Evolutionary conservation across 2,113 vertebrate species (phyloP).

Genomic region (Talpa occidentalis): DNA sequence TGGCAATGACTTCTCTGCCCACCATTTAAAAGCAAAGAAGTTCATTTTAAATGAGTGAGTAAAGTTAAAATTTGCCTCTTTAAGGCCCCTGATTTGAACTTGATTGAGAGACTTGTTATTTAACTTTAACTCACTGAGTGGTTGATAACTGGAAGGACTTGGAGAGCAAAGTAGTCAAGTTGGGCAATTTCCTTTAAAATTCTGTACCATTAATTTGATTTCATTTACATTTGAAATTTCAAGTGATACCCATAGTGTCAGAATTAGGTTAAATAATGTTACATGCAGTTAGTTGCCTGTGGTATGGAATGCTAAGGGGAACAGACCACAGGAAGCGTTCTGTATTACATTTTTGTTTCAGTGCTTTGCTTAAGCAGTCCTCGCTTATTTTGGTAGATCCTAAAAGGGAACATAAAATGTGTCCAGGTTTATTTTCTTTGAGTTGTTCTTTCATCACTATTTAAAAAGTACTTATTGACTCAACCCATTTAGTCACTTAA

Average conservation of each 20-base stretch:
- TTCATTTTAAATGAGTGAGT: conserved; percentile 2
- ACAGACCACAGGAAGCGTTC: not conserved
- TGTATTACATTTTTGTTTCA: not conserved
- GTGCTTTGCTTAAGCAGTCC: not conserved
- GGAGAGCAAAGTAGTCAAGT: not conserved
- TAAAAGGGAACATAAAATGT: not conserved
- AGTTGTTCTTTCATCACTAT: not conserved
- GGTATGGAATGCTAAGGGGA: not conserved
- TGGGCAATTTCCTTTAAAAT: not conserved
- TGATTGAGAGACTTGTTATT: not conserved
- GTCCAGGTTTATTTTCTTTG: conserved; percentile 7
- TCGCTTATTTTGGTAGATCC: not conserved
- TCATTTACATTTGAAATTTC: conserved; percentile 4
- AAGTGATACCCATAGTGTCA: not conserved
- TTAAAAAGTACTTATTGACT: conserved; percentile 7
- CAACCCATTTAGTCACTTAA: not conserved
- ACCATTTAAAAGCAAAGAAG: not conserved
- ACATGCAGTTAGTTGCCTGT: not conserved
- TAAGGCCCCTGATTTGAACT: not conserved
- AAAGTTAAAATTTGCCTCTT: not conserved
- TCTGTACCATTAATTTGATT: not conserved
- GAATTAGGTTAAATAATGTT: not conserved
- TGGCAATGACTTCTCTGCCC: not conserved
- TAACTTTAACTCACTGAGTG: not conserved
- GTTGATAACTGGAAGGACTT: not conserved